Evolutionary conservation across 1,140 invertebrate species (phyloP).

Genomic region (Choristoneura fumiferana): DNA sequence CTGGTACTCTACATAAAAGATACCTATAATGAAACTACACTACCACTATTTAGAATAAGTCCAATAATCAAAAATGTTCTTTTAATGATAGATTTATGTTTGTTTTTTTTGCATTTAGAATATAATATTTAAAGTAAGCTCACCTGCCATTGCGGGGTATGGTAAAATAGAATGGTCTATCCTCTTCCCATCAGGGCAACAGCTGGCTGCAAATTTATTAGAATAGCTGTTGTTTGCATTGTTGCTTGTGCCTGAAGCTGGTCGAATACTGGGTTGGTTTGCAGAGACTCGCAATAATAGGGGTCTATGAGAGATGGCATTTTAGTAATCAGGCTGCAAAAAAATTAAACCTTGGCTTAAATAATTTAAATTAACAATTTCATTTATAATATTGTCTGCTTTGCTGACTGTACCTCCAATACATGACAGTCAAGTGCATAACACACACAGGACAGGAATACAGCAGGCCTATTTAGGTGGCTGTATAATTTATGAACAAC

Average conservation of each 20-base stretch:
- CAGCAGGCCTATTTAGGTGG: too few relatives aligned
- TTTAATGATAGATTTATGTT: neutral
- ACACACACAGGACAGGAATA: too few relatives aligned
- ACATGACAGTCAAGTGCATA: too few relatives aligned
- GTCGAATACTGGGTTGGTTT: conserved; percentile 30
- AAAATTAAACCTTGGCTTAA: conserved; percentile 27
- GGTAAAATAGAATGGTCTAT: conserved; percentile 94
- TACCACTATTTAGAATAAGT: too few relatives aligned
- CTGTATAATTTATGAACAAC: too few relatives aligned
- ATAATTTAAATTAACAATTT: too few relatives aligned
- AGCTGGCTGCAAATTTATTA: conserved; percentile 70
- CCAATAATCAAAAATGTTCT: too few relatives aligned
- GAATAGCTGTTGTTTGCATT: conserved; percentile 92
- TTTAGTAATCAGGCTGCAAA: conserved; percentile 77
- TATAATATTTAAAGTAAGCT: conserved; percentile 11
- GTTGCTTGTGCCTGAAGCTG: conserved; percentile 85
- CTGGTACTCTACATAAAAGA: neutral
- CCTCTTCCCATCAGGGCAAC: conserved; percentile 87
- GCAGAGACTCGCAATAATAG: conserved; percentile 49
- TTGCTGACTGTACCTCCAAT: too few relatives aligned
- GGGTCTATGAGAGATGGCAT: conserved; percentile 76
- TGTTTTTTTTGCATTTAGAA: too few relatives aligned
- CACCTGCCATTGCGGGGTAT: conserved; percentile 78
- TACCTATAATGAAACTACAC: neutral
- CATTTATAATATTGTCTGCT: too few relatives aligned